phyloP scores from a whole-genome alignment of 2,888 invertebrate genomes.

The Diadegma fenestrale region DNA sequence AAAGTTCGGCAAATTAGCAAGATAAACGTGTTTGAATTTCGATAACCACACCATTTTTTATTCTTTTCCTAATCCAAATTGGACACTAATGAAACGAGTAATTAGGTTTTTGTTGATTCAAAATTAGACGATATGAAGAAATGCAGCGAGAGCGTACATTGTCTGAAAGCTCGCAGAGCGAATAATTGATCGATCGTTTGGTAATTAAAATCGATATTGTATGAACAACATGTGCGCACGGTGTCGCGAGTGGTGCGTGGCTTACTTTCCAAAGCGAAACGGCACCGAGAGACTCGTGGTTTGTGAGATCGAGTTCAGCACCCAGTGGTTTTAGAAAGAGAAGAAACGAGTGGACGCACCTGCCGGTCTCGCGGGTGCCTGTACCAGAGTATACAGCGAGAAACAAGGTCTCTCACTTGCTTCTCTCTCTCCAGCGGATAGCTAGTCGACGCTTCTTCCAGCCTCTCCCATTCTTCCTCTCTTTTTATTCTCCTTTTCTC shows the following conservation, averaged over 20 bases:
- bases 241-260: constrained; percentile 54
- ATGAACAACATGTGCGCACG: background rate
- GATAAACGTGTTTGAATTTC: background rate
- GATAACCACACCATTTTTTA: background rate
- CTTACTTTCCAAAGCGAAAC: constrained; percentile 42
- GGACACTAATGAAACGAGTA: background rate
- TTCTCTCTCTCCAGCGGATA: constrained; percentile 66
- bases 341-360: constrained; percentile 76
- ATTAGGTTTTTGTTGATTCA: background rate
- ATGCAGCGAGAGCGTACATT: background rate
- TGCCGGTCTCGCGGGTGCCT: constrained; percentile 76
- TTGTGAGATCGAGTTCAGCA: constrained; percentile 19
- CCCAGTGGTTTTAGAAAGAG: constrained; percentile 44
- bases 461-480: constrained; percentile 74
- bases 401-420: constrained; percentile 71
- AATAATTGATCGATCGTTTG: background rate
- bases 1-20: background rate
- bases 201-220: constrained; percentile 39
- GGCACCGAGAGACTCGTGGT: constrained; percentile 27
- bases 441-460: constrained; percentile 64
- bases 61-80: background rate
- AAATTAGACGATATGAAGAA: background rate
- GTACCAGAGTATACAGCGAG: constrained; percentile 47
- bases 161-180: background rate
- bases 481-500: constrained; percentile 46